Base-by-base conservation (phyloP, 2,113 vertebrate genomes). In the Urocitellus parryii region DNA sequence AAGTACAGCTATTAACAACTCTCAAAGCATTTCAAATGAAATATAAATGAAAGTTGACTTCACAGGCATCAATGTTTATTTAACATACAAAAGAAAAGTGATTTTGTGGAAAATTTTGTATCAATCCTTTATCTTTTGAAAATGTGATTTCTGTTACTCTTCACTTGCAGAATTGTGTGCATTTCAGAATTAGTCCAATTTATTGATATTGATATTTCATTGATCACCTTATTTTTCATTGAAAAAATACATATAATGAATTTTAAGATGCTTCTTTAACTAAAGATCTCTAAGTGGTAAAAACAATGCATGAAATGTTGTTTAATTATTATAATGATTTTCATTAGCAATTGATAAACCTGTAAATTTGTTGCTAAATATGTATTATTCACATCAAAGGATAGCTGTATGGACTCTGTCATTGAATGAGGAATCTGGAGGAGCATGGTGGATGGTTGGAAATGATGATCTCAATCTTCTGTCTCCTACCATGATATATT, bases 131-230 rank as follows among this genome's bases (percentile, higher is more conserved):
- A 61, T 88, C 6, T 81, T 81, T 91, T 67, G 2, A 78, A 96
- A 89, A 72, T 93, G 7, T 37, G 37, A 88, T 90, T 90, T 85
- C 20, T 65, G 2, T 42, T 80, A 3, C 1, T 92, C 48, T 37
- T 53, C 6, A 2, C 6, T 94, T 29, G 58, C 1, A 83, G 34
- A 95, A 81, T 18, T 91, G 5, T 63, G 29, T 83, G 32, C 56
- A 48, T 63, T 79, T 24, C 32, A 81, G 27, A 81, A 61, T 45
- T 77, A 88, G 18, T 32, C 5, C 14, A 89, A 45, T 14, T 87
- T 86, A 61, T 58, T 78, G 17, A 61, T 58, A 58, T 42, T 93
- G 10, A 91, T 39, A 80, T 63, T 80, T 94, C 89, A 91, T 86
- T 91, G 5, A 72, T 72, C 0, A 67, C 51, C 0, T 74, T 84